Conservation (phyloP, 2,113 vertebrate species). For the Sylvietta virens region DNA sequence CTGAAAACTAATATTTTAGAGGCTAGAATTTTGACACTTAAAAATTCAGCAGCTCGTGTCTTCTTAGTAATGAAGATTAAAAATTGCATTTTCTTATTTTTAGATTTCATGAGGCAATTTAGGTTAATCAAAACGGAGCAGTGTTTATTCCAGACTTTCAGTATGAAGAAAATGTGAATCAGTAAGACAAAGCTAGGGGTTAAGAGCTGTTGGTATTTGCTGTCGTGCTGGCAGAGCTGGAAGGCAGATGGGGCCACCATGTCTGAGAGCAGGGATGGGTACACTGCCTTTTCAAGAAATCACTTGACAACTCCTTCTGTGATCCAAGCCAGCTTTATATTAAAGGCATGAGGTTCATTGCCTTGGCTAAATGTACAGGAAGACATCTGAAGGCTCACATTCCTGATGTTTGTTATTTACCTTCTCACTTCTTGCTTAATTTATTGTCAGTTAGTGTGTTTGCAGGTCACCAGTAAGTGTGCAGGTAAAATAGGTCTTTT, state of each 20-base stretch:
- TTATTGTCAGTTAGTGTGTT: not conserved
- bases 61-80: not conserved
- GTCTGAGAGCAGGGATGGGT: not conserved
- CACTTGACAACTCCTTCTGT: not conserved
- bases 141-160: not conserved
- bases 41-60: not conserved
- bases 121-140: not conserved
- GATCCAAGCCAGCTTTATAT: not conserved
- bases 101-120: not conserved
- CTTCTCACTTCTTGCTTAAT: not conserved
- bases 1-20: not conserved
- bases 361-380: constrained; percentile 12
- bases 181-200: not conserved
- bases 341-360: not conserved
- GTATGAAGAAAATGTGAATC: not conserved
- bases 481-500: not conserved
- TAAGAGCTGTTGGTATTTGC: not conserved
- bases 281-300: not conserved
- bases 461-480: not conserved
- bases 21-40: not conserved
- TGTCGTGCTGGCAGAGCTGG: not conserved
- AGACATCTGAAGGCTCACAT: not conserved
- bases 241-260: not conserved
- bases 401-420: not conserved
- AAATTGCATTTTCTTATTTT: not conserved